Base-by-base conservation (phyloP, 2,888 invertebrate genomes). In the Hemistola chrysoprasaria region DNA sequence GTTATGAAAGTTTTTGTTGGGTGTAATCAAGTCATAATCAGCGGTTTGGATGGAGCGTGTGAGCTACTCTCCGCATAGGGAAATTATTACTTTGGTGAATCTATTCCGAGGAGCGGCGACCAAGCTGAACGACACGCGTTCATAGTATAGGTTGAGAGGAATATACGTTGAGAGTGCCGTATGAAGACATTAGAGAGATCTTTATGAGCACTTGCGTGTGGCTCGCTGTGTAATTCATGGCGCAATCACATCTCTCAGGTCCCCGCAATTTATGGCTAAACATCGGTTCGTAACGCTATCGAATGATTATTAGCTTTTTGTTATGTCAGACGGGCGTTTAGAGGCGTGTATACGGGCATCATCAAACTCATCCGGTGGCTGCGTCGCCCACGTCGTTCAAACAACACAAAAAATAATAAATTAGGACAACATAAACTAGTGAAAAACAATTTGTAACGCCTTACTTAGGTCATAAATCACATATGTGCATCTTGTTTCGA, bases 21-120 rank as follows among this genome's bases (percentile, higher is more conserved):
- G 77, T 86, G 71, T 80, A 87, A 88, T 88, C 85, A 83, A 83
- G 76, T 50, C 65, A 76, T 84, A 86, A 86, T 86, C 78, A 82
- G 78, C 61, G 78, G 84, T 76, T 81, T 65, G 75, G 73, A 65
- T 78, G 73, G 79, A 81, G 73, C 82, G 81, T 83, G 83, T 84
- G 83, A 83, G 84, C 75, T 76, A 73, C 73, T 75, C 75, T 61
- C 56, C 52, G 63, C 57, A 59, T n/a, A n/a, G 56, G 58, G 76
- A 83, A 86, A 86, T 86, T 84, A 82, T 79, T 78, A 72, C 62
- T 78, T 78, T 71, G 67, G 75, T 76, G 68, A 62, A 65, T 74
- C 59, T 63, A 70, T 71, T 72, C 68, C 65, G 68, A 64, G 59
- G 64, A 28, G 36, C 63, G 59, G 65, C 36, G 28, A 29, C 28